These are phyloP conservation scores for Nephrocerus scutellatus DNA, from an alignment of 2,888 invertebrate species.

Conservation along the genomic window DNA sequence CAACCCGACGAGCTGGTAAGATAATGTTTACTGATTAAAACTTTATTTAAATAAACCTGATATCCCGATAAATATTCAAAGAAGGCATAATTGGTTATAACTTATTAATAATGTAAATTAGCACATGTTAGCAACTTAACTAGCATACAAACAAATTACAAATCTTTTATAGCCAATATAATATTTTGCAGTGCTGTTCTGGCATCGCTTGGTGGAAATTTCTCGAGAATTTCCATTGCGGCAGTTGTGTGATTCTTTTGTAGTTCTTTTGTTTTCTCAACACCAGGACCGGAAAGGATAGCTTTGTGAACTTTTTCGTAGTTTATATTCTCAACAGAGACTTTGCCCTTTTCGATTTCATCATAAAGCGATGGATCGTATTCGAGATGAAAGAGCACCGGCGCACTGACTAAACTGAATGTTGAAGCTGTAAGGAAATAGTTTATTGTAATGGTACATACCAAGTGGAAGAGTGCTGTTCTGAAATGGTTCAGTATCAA, in stretches of 20 bases:
- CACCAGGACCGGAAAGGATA: slow-evolving; percentile 61
- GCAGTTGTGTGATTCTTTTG: slow-evolving; percentile 68
- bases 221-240: slow-evolving; percentile 66
- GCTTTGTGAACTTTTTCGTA: slow-evolving; percentile 52
- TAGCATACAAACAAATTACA: slow-evolving; percentile 25
- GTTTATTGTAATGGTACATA: slow-evolving; percentile 9
- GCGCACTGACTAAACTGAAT: slow-evolving; percentile 64
- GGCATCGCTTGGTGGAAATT: slow-evolving; percentile 75
- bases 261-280: slow-evolving; percentile 65
- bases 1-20: too few species aligned
- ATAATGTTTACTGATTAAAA: too few species aligned
- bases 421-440: slow-evolving; percentile 27
- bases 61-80: too few species aligned
- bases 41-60: too few species aligned
- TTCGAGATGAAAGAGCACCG: slow-evolving; percentile 74
- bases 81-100: too few species aligned
- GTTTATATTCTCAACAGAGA: slow-evolving; percentile 45
- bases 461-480: slow-evolving; percentile 33
- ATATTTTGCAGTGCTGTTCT: slow-evolving; percentile 79
- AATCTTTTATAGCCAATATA: slow-evolving; percentile 74
- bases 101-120: not conserved
- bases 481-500: slow-evolving; percentile 68
- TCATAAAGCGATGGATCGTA: slow-evolving; percentile 62
- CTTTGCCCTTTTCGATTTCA: slow-evolving; percentile 44
- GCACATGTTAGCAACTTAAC: not conserved